Evolutionary conservation across 2,888 invertebrate species (phyloP), one percentile per base, ranked within the genome.

Genomic region (Leptinotarsa peninsularis): DNA sequence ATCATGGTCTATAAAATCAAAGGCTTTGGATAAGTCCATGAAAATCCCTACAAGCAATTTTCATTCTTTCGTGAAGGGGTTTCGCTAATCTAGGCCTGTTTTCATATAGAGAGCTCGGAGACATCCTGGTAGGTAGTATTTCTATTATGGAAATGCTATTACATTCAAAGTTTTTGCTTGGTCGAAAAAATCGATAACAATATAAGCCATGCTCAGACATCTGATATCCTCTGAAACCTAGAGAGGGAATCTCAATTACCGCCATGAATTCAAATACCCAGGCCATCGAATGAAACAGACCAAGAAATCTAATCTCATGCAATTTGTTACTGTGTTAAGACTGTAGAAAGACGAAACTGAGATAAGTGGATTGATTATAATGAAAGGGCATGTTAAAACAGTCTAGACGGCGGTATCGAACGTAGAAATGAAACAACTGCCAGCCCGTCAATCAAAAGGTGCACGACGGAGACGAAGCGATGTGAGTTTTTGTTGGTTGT

Each of bases 341-440:
- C 23, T 23, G 54, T 27, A 54, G 49, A 54, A n/a, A 54, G 52
- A 27, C 50, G 68, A 69, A 56, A 56, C 18, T 17, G 56, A 21
- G 49, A 56, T 69, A 56, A 56, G 56, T 69, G 69, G 56, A 69
- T 56, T 54, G 54, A 69, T 69, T 68, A 68, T 50, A 68, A 68
- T 49, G 68, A 52, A 52, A 68, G 54, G 68, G 5, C 33, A 69
- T 69, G 56, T 56, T 43, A 43, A 56, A 69, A 56, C 56, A 56
- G 69, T 69, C 69, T 69, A 69, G 69, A 69, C 69, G 69, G 54
- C 10, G 50, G 27, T 69, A 56, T 69, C 56, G 69, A 69, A 56
- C 56, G 18, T 10, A 54, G 56, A 68, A 54, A 63, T 17, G 63
- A 33, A n/a, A 63, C 33, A 43, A 63, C 33, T 43, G 43, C 10